Conservation (phyloP, 1,140 invertebrate genomes). For the Helicoverpa armigera region DNA sequence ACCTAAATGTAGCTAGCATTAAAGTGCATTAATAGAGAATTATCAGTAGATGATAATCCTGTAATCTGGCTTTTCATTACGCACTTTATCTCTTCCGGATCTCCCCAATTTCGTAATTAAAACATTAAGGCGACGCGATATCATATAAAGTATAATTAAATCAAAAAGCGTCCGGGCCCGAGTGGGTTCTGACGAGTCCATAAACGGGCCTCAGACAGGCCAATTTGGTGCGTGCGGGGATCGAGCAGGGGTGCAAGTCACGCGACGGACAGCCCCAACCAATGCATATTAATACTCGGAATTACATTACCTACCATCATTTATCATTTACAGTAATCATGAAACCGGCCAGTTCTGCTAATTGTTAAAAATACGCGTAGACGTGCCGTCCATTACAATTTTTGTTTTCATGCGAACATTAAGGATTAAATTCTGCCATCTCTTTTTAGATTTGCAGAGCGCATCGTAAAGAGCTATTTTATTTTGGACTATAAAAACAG, state of each 20-base stretch:
- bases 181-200: conserved; percentile 52
- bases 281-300: conserved; percentile 56
- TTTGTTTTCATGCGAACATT: background rate
- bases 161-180: conserved; percentile 34
- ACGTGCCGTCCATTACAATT: background rate
- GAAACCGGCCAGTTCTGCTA: conserved; percentile 1
- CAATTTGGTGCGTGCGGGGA: conserved; percentile 70
- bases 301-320: conserved; percentile 43
- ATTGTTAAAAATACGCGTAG: conserved; percentile 22
- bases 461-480: background rate
- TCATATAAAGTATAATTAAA: conserved; percentile 39
- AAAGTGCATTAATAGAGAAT: background rate
- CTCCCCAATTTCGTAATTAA: conserved; percentile 39
- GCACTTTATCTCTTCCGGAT: background rate
- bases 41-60: background rate
- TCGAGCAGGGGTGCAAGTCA: conserved; percentile 60
- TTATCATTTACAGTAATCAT: conserved; percentile 43
- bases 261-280: conserved; percentile 63
- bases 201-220: conserved; percentile 54
- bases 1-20: too few species aligned
- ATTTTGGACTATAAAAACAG: background rate
- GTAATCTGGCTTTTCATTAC: background rate
- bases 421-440: conserved; percentile 1
- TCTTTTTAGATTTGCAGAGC: background rate
- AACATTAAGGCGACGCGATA: conserved; percentile 21